Conservation (phyloP, 2,888 invertebrate genomes). For the Theristus sp. region DNA sequence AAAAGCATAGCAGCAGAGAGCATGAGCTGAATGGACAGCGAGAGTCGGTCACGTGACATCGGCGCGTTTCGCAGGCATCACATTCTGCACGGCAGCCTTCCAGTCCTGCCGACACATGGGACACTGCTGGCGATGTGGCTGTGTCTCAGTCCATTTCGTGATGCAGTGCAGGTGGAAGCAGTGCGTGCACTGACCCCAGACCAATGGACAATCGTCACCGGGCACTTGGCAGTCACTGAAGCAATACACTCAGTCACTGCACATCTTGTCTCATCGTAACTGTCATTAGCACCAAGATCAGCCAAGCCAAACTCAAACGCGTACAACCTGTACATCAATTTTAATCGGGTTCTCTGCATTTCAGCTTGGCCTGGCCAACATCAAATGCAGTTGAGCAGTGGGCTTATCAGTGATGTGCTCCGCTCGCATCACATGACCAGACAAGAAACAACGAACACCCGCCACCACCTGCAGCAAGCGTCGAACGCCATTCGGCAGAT, state of each 20-base stretch:
- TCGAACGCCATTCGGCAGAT: constrained; percentile 98
- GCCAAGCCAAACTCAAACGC: too few species aligned
- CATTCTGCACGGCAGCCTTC: constrained; percentile 57
- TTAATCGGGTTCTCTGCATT: too few species aligned
- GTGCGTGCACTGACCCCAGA: constrained; percentile 95
- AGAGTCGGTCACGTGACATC: not conserved
- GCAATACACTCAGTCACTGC: too few species aligned
- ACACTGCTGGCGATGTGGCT: constrained; percentile 35
- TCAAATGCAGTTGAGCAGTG: too few species aligned
- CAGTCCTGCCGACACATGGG: constrained; percentile 95
- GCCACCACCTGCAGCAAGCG: constrained; percentile 37
- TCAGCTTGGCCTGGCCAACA: too few species aligned
- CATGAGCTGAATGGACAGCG: too few species aligned
- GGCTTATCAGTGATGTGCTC: too few species aligned
- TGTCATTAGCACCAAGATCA: not conserved
- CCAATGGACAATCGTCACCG: constrained; percentile 90
- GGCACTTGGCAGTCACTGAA: constrained; percentile 93
- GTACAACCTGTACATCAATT: too few species aligned
- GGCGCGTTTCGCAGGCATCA: not conserved
- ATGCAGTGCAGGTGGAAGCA: constrained; percentile 99
- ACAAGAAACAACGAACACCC: too few species aligned
- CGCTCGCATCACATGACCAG: too few species aligned
- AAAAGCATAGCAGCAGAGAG: too few species aligned
- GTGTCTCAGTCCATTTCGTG: constrained; percentile 93
- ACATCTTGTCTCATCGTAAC: too few species aligned